Percentiles rank a stretch among this genome's conserved stretches.
Conservation (phyloP, 1,140 invertebrate genomes). For the Phthorimaea operculella region DNA sequence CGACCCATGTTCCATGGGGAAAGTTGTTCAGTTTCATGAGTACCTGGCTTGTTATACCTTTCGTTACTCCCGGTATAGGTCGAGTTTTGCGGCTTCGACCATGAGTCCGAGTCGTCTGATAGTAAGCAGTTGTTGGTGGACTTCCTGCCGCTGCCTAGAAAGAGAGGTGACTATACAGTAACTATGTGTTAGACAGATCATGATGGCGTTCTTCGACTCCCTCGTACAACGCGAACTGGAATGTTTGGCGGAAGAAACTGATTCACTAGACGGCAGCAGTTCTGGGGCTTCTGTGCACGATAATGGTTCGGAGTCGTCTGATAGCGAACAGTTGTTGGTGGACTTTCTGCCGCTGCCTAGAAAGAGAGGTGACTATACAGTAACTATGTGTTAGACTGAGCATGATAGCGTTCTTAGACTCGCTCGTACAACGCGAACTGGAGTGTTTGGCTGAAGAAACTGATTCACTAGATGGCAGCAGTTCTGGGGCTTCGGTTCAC, state of each 20-base stretch:
- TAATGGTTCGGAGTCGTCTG: slow-evolving; percentile 43
- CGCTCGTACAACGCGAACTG: slow-evolving; percentile 89
- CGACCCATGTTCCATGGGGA: too few relatives aligned
- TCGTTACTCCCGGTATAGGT: too few relatives aligned
- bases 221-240: slow-evolving; percentile 91
- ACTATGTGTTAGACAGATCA: slow-evolving; percentile 53
- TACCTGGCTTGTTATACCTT: too few relatives aligned
- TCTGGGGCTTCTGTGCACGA: slow-evolving; percentile 24
- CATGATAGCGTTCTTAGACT: slow-evolving; percentile 98
- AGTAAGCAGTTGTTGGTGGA: slow-evolving; percentile 48
- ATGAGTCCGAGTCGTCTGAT: slow-evolving; percentile 49
- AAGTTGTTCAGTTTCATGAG: too few relatives aligned
- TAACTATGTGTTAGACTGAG: slow-evolving; percentile 38
- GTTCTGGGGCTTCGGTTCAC: slow-evolving; percentile 25
- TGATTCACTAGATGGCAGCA: slow-evolving; percentile 58
- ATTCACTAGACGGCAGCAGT: slow-evolving; percentile 54
- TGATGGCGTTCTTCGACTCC: slow-evolving; percentile 98
- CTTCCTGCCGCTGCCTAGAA: slow-evolving; percentile 43
- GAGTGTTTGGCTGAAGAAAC: slow-evolving; percentile 76
- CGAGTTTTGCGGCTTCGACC: too few relatives aligned
- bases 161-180: slow-evolving; percentile 53
- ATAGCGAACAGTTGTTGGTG: slow-evolving; percentile 44
- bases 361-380: slow-evolving; percentile 37
- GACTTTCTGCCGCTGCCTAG: slow-evolving; percentile 47
- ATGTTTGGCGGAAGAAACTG: slow-evolving; percentile 72